These are phyloP conservation scores for Ricordea florida DNA, from an alignment of 92 coral and sea anemone genomes.

Conservation along the genomic window DNA sequence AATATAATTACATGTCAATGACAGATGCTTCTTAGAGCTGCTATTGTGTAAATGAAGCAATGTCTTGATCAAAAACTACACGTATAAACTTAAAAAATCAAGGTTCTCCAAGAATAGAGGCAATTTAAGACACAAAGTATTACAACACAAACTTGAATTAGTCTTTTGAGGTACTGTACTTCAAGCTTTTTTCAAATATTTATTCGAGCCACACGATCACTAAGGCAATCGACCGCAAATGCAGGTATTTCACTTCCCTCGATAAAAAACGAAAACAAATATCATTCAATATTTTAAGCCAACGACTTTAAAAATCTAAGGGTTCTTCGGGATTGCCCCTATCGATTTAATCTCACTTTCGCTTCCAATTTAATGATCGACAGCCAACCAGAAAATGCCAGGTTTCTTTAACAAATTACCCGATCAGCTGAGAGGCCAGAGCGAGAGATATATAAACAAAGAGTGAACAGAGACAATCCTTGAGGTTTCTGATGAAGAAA, in stretches of 20 bases:
- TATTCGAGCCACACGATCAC: conserved; percentile 1
- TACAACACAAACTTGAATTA: no score
- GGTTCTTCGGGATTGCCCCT: no score
- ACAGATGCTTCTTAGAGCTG: no score
- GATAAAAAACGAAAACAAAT: background rate
- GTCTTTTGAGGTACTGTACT: no score
- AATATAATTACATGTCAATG: no score
- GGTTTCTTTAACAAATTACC: background rate
- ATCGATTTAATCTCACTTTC: background rate
- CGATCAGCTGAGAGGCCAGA: conserved; percentile 20
- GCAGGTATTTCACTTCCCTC: background rate
- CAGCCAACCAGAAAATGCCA: conserved; percentile 80
- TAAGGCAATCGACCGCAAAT: conserved; percentile 1
- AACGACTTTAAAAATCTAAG: background rate
- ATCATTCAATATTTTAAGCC: background rate
- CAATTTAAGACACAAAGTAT: no score
- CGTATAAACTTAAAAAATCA: no score
- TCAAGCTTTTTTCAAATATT: background rate
- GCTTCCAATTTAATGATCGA: background rate
- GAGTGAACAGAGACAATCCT: background rate
- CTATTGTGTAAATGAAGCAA: no score
- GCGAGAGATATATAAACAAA: conserved; percentile 19
- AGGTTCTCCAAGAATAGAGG: no score
- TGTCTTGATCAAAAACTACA: no score
- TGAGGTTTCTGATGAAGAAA: no score